Conservation (phyloP, 2,888 invertebrate species). For the Noctua comes region DNA sequence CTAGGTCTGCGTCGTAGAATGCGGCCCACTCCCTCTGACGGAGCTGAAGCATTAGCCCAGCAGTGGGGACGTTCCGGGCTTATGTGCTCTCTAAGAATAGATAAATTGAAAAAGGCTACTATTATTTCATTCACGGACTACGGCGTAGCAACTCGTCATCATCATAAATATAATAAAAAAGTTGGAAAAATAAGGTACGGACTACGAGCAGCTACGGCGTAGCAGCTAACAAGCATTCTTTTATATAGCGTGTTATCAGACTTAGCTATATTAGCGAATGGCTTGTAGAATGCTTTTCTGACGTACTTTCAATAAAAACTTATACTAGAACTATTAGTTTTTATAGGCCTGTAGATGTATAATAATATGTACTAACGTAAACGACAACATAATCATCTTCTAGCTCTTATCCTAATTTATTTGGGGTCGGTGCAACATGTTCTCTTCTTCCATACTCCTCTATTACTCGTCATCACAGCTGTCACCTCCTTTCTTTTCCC, state of each 20-base stretch:
- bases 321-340: not conserved
- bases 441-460: not conserved
- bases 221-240: not conserved
- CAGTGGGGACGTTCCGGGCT: not conserved
- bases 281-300: not conserved
- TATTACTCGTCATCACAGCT: not conserved
- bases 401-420: no score
- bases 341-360: not conserved
- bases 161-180: not conserved
- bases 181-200: not conserved
- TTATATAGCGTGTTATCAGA: not conserved
- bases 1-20: not conserved
- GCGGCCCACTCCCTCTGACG: not conserved
- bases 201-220: not conserved
- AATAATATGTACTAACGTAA: not conserved
- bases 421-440: not conserved
- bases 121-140: not conserved
- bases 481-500: no score
- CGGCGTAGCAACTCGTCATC: not conserved
- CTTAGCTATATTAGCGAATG: not conserved
- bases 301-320: not conserved
- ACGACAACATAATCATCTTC: not conserved
- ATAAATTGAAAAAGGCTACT: not conserved
- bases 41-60: not conserved
- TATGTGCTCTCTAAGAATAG: not conserved